Conservation (phyloP, 2,113 vertebrate species). For the Brachyistius frenatus region DNA sequence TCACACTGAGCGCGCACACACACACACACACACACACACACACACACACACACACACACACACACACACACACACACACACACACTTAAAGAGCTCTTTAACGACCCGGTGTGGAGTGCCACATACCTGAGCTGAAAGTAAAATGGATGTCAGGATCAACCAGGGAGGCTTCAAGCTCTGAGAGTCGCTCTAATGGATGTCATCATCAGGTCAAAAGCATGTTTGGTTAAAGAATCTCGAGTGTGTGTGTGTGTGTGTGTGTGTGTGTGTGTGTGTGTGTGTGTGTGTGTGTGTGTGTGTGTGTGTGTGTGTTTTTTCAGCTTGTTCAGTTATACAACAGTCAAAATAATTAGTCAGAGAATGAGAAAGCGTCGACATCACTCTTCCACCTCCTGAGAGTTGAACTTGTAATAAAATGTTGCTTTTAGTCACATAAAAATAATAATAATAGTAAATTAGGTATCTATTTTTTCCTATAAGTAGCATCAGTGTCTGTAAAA, state of each 20-base stretch:
- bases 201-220: slow-evolving; percentile 47
- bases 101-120: slow-evolving; percentile 28
- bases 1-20: slow-evolving; percentile 1
- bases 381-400: no score
- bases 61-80: slow-evolving; percentile 21
- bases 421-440: no score
- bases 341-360: not conserved
- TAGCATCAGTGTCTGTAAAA: no score
- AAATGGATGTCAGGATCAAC: slow-evolving; percentile 57
- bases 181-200: slow-evolving; percentile 58
- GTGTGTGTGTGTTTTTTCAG: not conserved
- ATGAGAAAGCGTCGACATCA: no score
- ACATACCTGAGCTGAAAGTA: slow-evolving; percentile 67
- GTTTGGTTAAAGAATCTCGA: slow-evolving; percentile 37
- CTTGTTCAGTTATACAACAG: not conserved
- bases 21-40: slow-evolving; percentile 23
- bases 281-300: not conserved
- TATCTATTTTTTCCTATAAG: no score
- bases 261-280: not conserved
- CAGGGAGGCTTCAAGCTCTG: slow-evolving; percentile 23
- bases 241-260: not conserved
- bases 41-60: slow-evolving; percentile 23
- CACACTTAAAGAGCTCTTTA: slow-evolving; percentile 29
- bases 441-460: no score
- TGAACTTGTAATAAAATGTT: no score